Evolutionary conservation across 2,888 invertebrate genomes (phyloP).

Genomic region (Dryobota labecula): DNA sequence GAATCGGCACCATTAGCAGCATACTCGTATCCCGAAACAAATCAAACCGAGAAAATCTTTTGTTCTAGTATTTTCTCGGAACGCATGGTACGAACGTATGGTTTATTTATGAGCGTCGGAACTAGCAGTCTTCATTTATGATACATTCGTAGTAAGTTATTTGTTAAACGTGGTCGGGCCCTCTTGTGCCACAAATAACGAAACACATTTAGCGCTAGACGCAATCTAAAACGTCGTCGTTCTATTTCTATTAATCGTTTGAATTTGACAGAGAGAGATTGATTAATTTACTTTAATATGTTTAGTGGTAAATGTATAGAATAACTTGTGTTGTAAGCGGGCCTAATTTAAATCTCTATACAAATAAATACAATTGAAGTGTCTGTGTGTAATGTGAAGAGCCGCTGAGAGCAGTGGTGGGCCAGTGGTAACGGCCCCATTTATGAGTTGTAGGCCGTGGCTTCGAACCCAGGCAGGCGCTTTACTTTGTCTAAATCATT

Average conservation of each 20-base stretch:
- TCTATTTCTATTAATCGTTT: background rate
- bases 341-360: background rate
- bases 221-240: background rate
- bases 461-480: too few relatives aligned
- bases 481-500: too few relatives aligned
- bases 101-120: constrained; percentile 33
- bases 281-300: background rate
- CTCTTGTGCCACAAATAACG: background rate
- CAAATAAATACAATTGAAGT: too few relatives aligned
- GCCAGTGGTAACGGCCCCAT: too few relatives aligned
- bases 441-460: too few relatives aligned
- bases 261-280: background rate
- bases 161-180: constrained; percentile 9
- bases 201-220: background rate
- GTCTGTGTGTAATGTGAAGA: too few relatives aligned
- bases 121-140: constrained; percentile 14
- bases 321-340: background rate
- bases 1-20: too few relatives aligned
- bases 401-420: too few relatives aligned
- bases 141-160: constrained; percentile 37
- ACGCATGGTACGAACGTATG: constrained; percentile 19
- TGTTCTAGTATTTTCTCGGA: constrained; percentile 10
- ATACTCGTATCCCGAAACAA: constrained; percentile 5
- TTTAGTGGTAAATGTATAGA: background rate
- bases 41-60: background rate